Conservation (phyloP, 1,140 invertebrate species). For the Capitella teleta region DNA sequence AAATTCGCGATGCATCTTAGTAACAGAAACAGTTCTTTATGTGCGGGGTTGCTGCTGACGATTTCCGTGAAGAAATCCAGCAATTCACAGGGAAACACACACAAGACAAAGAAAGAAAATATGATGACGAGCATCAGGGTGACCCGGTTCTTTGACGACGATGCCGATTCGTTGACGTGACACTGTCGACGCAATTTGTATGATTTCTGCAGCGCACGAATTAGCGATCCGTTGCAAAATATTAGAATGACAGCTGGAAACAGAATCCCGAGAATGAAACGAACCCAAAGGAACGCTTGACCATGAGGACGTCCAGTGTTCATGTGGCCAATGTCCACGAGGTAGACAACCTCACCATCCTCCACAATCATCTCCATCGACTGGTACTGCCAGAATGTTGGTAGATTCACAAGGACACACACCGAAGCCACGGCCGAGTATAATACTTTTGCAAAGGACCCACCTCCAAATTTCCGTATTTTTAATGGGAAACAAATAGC, state of each 20-base stretch:
- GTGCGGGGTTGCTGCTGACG: background rate
- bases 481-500: background rate
- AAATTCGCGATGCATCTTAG: slow-evolving; percentile 26
- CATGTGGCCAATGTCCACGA: slow-evolving; percentile 2
- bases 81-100: slow-evolving; percentile 34
- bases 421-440: background rate
- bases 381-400: background rate
- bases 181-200: slow-evolving; percentile 17
- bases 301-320: background rate
- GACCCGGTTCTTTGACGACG: slow-evolving; percentile 19
- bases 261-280: background rate
- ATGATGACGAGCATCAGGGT: slow-evolving; percentile 33
- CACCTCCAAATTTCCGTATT: background rate
- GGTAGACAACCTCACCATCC: background rate
- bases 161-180: slow-evolving; percentile 16
- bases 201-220: slow-evolving; percentile 16
- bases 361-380: no score
- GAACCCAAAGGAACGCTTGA: background rate
- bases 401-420: background rate
- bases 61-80: slow-evolving; percentile 21
- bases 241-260: background rate
- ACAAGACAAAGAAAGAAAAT: slow-evolving; percentile 28
- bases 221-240: slow-evolving; percentile 1
- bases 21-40: slow-evolving; percentile 1
- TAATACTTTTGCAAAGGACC: background rate